A percentile compares a stretch with the other conserved stretches of the same genome.
Evolutionary conservation across 2,888 invertebrate species (phyloP).

Genomic region (Leucozona laternaria): DNA sequence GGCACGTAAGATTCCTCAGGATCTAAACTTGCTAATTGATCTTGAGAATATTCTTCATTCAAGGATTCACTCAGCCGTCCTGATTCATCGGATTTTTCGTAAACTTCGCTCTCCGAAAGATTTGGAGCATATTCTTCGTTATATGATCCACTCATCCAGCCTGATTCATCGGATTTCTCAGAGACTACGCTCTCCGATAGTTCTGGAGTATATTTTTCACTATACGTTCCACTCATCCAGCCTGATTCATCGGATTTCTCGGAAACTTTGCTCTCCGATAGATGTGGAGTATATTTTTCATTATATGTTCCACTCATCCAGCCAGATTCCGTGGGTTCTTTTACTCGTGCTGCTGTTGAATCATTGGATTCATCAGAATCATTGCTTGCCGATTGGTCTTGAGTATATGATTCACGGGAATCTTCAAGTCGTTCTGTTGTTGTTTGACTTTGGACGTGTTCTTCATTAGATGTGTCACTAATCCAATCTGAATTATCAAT

Average conservation of each 20-base stretch:
- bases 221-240: background rate
- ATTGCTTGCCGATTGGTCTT: background rate
- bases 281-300: background rate
- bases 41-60: too few relatives aligned
- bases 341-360: too few relatives aligned
- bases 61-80: background rate
- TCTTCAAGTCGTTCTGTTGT: background rate
- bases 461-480: background rate
- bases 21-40: too few relatives aligned
- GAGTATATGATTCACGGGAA: background rate
- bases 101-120: too few relatives aligned
- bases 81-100: background rate
- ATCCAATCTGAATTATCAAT: too few relatives aligned
- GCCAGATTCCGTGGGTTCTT: too few relatives aligned
- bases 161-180: background rate
- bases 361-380: background rate
- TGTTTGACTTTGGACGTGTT: background rate
- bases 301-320: conserved; percentile 3
- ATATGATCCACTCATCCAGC: background rate
- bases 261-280: too few relatives aligned
- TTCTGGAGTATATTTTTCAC: background rate
- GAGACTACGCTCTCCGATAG: too few relatives aligned
- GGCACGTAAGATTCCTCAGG: too few relatives aligned
- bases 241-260: background rate
- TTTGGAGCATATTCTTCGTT: background rate